These are phyloP conservation scores for Euplagia quadripunctaria DNA, from an alignment of 2,888 invertebrate genomes.

Conservation along the genomic window DNA sequence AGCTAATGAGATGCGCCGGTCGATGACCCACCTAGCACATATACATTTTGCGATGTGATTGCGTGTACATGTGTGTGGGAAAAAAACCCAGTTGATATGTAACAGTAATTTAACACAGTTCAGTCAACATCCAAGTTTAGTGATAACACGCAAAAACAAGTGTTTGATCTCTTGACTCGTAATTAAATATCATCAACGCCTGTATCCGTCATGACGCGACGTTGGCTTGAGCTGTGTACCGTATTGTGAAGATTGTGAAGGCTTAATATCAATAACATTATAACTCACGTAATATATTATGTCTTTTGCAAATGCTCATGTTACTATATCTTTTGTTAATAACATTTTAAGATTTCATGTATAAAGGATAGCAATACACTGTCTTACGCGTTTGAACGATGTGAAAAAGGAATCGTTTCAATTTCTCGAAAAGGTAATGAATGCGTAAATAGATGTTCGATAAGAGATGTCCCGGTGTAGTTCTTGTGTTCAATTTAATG, in stretches of 20 bases:
- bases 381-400: no score
- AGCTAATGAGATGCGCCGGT: constrained; percentile 46
- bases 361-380: neutral
- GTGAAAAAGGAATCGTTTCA: no score
- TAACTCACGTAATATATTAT: neutral
- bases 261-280: neutral
- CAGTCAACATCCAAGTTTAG: constrained; percentile 29
- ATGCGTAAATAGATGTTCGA: neutral
- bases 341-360: neutral
- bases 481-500: no score
- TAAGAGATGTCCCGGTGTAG: neutral
- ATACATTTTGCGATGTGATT: neutral
- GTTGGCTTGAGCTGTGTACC: neutral
- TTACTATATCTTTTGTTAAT: neutral
- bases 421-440: no score
- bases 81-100: constrained; percentile 10
- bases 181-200: constrained; percentile 25
- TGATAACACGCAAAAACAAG: constrained; percentile 29
- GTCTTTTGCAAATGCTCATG: neutral
- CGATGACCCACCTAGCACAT: constrained; percentile 30
- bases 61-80: neutral
- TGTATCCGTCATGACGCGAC: neutral
- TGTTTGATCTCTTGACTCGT: constrained; percentile 44
- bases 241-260: neutral
- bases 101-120: constrained; percentile 24